These are phyloP conservation scores for Zaprionus capensis DNA, from an alignment of 1,140 invertebrate species.

Conservation along the genomic window DNA sequence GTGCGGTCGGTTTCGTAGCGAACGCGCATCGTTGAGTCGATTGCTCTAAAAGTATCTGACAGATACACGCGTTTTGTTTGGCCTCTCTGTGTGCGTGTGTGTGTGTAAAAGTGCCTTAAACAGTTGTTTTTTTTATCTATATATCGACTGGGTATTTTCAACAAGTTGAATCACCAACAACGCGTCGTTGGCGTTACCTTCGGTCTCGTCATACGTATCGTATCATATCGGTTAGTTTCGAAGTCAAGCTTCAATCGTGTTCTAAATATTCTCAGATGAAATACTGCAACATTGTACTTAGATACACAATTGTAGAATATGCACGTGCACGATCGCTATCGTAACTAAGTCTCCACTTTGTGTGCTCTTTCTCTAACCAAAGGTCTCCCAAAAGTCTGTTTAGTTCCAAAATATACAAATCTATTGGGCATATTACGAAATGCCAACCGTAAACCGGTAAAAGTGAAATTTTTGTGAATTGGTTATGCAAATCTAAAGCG, in stretches of 20 bases:
- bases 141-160: slow-evolving; percentile 24
- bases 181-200: not conserved
- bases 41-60: slow-evolving; percentile 46
- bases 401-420: slow-evolving; percentile 10
- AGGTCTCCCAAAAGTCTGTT: slow-evolving; percentile 20
- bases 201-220: not conserved
- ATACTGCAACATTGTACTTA: slow-evolving; percentile 43
- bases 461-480: slow-evolving; percentile 51
- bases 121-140: slow-evolving; percentile 34
- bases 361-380: slow-evolving; percentile 16
- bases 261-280: slow-evolving; percentile 53
- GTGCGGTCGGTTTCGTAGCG: slow-evolving; percentile 50
- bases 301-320: slow-evolving; percentile 12
- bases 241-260: slow-evolving; percentile 61
- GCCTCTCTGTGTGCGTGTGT: slow-evolving; percentile 14
- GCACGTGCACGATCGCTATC: slow-evolving; percentile 12
- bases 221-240: slow-evolving; percentile 14
- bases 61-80: slow-evolving; percentile 46
- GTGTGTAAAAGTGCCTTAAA: slow-evolving; percentile 26
- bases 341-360: not conserved
- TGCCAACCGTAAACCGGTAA: slow-evolving; percentile 36
- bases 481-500: slow-evolving; percentile 42
- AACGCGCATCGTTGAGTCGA: slow-evolving; percentile 35
- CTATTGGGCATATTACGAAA: slow-evolving; percentile 61
- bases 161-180: slow-evolving; percentile 33